Evolutionary conservation across 2,797 vertebrate genomes (phyloP).

Genomic region (Salmo trutta): DNA sequence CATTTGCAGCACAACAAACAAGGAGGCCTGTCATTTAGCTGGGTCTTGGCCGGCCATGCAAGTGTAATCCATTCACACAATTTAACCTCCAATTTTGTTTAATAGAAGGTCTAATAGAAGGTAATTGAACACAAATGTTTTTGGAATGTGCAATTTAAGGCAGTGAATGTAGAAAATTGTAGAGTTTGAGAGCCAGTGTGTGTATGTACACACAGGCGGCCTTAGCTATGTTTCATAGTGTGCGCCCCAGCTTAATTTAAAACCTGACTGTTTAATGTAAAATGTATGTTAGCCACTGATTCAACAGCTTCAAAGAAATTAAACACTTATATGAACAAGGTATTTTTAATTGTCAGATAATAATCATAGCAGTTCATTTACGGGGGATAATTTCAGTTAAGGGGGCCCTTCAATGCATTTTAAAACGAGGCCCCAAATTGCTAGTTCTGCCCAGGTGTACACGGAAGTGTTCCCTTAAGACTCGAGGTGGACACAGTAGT

Average conservation of each 20-base stretch:
- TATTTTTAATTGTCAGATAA: conserved; percentile 2
- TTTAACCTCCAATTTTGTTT: not conserved
- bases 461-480: conserved; percentile 39
- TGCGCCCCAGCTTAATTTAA: too few species aligned
- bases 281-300: not conserved
- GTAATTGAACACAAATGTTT: not conserved
- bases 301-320: too few species aligned
- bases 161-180: conserved; percentile 18
- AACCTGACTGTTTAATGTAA: not conserved
- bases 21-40: conserved; percentile 43
- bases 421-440: not conserved
- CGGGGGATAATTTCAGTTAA: not conserved
- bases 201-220: not conserved
- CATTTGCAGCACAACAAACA: conserved; percentile 61
- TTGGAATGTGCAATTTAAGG: not conserved
- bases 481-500: conserved; percentile 29
- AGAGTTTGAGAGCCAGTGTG: not conserved
- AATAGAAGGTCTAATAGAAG: not conserved
- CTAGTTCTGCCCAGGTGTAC: not conserved
- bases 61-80: conserved; percentile 39
- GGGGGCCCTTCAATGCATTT: not conserved
- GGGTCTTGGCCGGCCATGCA: conserved; percentile 39
- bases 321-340: not conserved
- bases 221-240: not conserved
- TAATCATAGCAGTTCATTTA: not conserved